Conservation (phyloP, 2,113 vertebrate genomes). For the Leucosticte australis region DNA sequence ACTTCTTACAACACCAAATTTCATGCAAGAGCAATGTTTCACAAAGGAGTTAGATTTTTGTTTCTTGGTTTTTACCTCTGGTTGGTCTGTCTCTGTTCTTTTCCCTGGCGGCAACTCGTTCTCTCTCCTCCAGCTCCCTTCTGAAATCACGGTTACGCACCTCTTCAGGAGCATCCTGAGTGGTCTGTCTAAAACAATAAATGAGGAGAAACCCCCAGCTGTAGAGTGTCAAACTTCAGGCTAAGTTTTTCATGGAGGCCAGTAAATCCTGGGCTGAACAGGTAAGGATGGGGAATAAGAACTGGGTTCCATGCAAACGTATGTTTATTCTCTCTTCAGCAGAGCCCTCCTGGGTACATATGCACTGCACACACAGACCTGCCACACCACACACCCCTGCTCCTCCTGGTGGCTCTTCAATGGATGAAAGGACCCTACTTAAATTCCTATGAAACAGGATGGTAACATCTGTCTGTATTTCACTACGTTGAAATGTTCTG, state of each 20-base stretch:
- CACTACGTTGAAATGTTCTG: neutral
- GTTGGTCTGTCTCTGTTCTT: conserved; percentile 91
- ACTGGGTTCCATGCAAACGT: accelerated
- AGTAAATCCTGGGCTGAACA: neutral
- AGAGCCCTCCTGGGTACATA: accelerated
- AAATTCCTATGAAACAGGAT: neutral
- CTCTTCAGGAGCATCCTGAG: conserved; percentile 96
- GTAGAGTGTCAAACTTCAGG: too few species aligned
- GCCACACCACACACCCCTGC: accelerated
- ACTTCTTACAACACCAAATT: neutral
- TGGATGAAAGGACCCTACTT: neutral
- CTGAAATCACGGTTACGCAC: conserved; percentile 95
- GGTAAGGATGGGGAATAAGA: neutral
- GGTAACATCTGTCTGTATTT: neutral
- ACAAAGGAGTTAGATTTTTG: neutral
- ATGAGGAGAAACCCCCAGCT: accelerated
- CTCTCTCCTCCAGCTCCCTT: conserved; percentile 94
- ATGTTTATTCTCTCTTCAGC: neutral
- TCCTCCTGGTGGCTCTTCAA: neutral
- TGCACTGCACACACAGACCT: accelerated
- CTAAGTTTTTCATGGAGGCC: neutral
- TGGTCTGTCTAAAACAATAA: conserved; percentile 80
- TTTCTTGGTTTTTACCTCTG: conserved; percentile 77
- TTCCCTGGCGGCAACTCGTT: conserved; percentile 85
- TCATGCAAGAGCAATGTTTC: neutral